Base-by-base conservation (phyloP, 2,797 vertebrate genomes). In the Poeciliopsis paucimaculata region DNA sequence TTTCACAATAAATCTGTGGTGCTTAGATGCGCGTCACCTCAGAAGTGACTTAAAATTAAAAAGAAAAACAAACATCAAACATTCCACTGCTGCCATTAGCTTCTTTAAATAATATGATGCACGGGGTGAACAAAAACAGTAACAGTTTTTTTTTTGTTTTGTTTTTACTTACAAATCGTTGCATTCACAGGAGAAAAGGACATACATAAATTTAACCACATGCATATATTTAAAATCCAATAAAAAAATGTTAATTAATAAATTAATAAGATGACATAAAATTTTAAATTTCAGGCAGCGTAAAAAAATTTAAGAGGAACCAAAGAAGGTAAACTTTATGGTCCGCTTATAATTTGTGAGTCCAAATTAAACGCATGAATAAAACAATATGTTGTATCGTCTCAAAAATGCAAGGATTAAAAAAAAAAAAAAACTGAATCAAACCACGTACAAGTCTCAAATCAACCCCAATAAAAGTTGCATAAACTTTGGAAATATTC, bases 401-500 rank as follows among this genome's bases (percentile, higher is more conserved):
- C 23, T 13, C 10, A 71, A 28, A 46, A 43, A 45, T n/a, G 9
- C 26, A 43, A 6, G 1, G n/a, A 7, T 43, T 70, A n/a, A 26
- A 70, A 16, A 46, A 20, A 20, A 49, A 46, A 11, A 8, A 53
- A 10, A 26, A 4, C 23, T 0, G n/a, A 46, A 72, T 46, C 28
- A 72, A 75, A 62, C 74, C 0, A 51, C 3, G 86, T 15, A 20
- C 0, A 75, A 66, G 66, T 31, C 3, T 72, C 13, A 60, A 70
- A 78, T 49, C 72, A 41, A 81, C n/a, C 45, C 13, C 26, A 46
- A n/a, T 39, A 43, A 16, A 75, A 43, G 23, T 41, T 2, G 0
- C 41, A 43, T 5, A 82, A 87, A 88, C 83, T 85, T 87, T 86
- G 13, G 1, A 1, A 11, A 79, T 20, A 0, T 66, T 28, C 53